phyloP scores from a whole-genome alignment of 2,888 invertebrate genomes.

The Odontothrips loti region DNA sequence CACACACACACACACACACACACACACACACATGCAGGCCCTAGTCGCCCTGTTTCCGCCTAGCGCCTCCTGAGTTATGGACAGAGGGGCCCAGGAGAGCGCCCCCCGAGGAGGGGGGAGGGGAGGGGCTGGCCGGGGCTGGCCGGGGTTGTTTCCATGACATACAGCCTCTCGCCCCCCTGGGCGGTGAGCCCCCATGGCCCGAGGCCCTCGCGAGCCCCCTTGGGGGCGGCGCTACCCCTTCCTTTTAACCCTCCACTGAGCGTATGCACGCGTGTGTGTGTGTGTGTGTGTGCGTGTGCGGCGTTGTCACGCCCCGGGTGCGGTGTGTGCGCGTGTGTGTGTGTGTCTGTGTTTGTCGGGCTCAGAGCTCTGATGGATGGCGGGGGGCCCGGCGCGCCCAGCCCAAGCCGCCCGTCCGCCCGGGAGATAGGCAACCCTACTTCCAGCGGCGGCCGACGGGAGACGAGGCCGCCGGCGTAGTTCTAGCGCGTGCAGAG shows the following conservation, averaged over 20 bases:
- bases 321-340: too few relatives aligned
- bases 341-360: too few relatives aligned
- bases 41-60: too few relatives aligned
- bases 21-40: too few relatives aligned
- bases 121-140: background rate
- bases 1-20: too few relatives aligned
- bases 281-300: background rate
- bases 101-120: too few relatives aligned
- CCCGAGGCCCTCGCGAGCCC: background rate
- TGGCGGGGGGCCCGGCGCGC: too few relatives aligned
- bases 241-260: background rate
- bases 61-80: too few relatives aligned
- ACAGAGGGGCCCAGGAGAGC: too few relatives aligned
- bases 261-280: background rate
- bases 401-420: background rate
- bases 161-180: background rate
- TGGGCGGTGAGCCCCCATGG: background rate
- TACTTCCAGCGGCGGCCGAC: background rate
- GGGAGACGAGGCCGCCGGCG: background rate
- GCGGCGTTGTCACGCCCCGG: too few relatives aligned
- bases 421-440: background rate
- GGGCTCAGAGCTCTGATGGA: too few relatives aligned
- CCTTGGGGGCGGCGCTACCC: background rate
- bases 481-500: too few relatives aligned
- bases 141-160: conserved; percentile 1